Evolutionary conservation across 2,797 vertebrate genomes (phyloP), one percentile per base, ranked within the genome.

Genomic region (Knipowitschia caucasica): DNA sequence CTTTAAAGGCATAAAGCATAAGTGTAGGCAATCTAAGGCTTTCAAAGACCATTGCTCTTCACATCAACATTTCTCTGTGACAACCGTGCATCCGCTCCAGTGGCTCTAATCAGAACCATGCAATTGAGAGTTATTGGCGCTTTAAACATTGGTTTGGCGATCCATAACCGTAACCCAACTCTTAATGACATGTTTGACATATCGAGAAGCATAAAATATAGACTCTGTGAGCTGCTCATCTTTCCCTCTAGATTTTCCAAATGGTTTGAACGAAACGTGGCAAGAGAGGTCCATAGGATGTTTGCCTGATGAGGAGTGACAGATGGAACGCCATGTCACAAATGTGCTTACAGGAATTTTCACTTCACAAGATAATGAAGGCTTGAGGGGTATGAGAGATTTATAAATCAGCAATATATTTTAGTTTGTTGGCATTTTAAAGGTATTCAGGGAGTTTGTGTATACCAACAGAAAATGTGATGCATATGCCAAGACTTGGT

Each of bases 281-380:
- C 4, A 30, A n/a, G 45, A 31, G 47, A 68, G 44, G 46, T 64
- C 35, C 44, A 54, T 65, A 66, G 49, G 23, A 50, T 44, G 59
- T 56, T 57, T 64, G 47, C 63, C 56, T 67, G 64, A 72, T 77
- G 64, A 67, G 34, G 50, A 51, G 50, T 26, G 14, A 68, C 69
- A 69, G 74, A 80, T 74, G 69, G 62, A 73, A 53, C 25, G 44
- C 57, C 49, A 35, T 2, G 17, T 43, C 34, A 56, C 25, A 25
- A 53, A 59, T 46, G 24, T 21, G 51, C 23, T 62, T 52, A 49
- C 36, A 55, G n/a, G n/a, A n/a, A 42, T 50, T 66, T 69, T 55
- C 36, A 42, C n/a, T 30, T 55, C 30, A 42, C 17, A 35, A 14
- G 30, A 25, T 52, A 43, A 67, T 53, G 29, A 14, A 64, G 35